phyloP scores from a whole-genome alignment of 2,113 vertebrate genomes.

The Spea bombifrons region DNA sequence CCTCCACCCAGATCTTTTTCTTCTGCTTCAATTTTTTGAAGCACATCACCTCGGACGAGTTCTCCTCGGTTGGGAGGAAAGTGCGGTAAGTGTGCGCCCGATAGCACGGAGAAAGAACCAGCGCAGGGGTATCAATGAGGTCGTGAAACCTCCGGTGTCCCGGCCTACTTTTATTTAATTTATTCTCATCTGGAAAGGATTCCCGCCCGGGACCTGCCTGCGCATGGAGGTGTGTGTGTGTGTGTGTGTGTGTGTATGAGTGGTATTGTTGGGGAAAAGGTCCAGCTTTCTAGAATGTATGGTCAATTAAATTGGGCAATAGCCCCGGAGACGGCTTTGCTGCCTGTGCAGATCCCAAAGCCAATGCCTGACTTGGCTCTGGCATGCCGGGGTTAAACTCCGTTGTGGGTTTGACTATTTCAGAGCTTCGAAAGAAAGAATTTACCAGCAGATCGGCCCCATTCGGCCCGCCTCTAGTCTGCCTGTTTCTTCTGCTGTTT shows the following conservation, averaged over 20 bases:
- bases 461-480: no score
- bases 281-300: not conserved
- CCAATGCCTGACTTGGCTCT: no score
- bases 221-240: not conserved
- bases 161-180: conserved; percentile 60
- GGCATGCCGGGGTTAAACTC: no score
- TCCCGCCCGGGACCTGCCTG: conserved; percentile 54
- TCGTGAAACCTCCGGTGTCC: conserved; percentile 50
- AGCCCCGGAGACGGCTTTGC: no score
- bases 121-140: conserved; percentile 53
- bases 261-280: not conserved
- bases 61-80: conserved; percentile 77
- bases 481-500: no score
- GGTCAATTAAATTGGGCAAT: no score
- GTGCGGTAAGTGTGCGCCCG: conserved; percentile 73
- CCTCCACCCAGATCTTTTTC: conserved; percentile 90
- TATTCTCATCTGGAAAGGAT: conserved; percentile 57
- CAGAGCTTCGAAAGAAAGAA: no score
- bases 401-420: no score
- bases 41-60: conserved; percentile 97
- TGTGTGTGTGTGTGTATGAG: not conserved
- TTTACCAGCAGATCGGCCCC: no score
- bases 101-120: conserved; percentile 44
- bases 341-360: no score
- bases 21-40: conserved; percentile 99